Base-by-base conservation (phyloP, 2,113 vertebrate species). In the Neogale vison region DNA sequence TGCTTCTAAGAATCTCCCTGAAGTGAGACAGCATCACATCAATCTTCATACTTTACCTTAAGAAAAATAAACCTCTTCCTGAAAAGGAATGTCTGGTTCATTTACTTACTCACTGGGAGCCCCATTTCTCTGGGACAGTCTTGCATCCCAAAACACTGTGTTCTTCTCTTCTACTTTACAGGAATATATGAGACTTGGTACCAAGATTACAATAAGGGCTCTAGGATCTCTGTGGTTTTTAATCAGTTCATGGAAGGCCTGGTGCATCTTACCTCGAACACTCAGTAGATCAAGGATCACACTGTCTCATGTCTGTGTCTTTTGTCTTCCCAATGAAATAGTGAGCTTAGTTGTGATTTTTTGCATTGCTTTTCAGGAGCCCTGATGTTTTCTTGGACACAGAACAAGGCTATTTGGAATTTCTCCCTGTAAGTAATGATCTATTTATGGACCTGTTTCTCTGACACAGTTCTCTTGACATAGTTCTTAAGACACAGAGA, bases 371-470 rank as follows among this genome's bases (percentile, higher is more conserved):
- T 98, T 97, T 97, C 94, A 96, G 97, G 96, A 97, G 84, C 88
- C 92, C 79, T 45, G 79, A 69, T 85, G 76, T 84, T 95, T 98
- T 96, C 94, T 89, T 97, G 97, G 97, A 97, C 86, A 89, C 34
- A 96, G 85, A 96, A 98, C 95, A 97, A 98, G 85, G 59, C 74
- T 94, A 94, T 96, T 87, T 98, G 97, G 98, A 97, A 93, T 77
- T 93, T 92, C 81, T 98, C 96, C 97, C 94, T 86, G 31, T 97
- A 93, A 98, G 95, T 93, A 96, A 97, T 93, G 90, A 98, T 97
- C 97, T 97, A 96, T 98, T 98, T 98, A 76, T 94, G 96, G 93
- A 80, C 85, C 69, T 42, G 81, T 96, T 98, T 91, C 91, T 97
- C 97, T 92, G 97, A 74, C 97, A 97, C 65, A 94, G 95, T 96